These are phyloP conservation scores for Drosophila ercepeae DNA, from an alignment of 1,140 invertebrate genomes.

Conservation along the genomic window DNA sequence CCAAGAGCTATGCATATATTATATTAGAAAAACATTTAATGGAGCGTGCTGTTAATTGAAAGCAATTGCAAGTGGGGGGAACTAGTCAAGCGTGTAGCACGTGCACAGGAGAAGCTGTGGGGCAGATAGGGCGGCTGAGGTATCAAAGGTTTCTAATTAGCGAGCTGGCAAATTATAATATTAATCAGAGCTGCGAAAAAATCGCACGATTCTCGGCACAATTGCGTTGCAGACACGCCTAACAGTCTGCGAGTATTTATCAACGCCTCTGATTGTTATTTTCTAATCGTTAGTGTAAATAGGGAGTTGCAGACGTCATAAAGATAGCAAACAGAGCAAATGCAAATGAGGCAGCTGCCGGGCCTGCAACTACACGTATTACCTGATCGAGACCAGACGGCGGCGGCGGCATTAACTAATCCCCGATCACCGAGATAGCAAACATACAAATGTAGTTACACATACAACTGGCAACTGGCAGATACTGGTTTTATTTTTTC, in stretches of 20 bases:
- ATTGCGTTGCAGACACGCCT: conserved; percentile 50
- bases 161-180: conserved; percentile 33
- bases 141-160: conserved; percentile 41
- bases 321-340: conserved; percentile 12
- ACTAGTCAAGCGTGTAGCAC: conserved; percentile 54
- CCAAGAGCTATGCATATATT: conserved; percentile 33
- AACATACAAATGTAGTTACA: neutral
- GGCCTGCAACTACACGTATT: conserved; percentile 14
- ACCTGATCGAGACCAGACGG: conserved; percentile 38
- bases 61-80: conserved; percentile 30
- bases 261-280: conserved; percentile 2
- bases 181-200: conserved; percentile 9
- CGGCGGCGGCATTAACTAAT: conserved; percentile 16
- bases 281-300: conserved; percentile 32
- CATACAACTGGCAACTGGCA: neutral
- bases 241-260: conserved; percentile 9
- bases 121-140: conserved; percentile 20
- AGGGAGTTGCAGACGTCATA: conserved; percentile 60
- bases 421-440: neutral
- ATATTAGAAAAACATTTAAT: conserved; percentile 40
- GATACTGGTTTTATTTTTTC: neutral
- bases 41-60: conserved; percentile 55
- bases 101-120: conserved; percentile 27
- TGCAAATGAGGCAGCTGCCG: conserved; percentile 33
- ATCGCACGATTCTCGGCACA: conserved; percentile 17